Base-by-base conservation (phyloP, 2,797 vertebrate species). In the Falco columbarius region DNA sequence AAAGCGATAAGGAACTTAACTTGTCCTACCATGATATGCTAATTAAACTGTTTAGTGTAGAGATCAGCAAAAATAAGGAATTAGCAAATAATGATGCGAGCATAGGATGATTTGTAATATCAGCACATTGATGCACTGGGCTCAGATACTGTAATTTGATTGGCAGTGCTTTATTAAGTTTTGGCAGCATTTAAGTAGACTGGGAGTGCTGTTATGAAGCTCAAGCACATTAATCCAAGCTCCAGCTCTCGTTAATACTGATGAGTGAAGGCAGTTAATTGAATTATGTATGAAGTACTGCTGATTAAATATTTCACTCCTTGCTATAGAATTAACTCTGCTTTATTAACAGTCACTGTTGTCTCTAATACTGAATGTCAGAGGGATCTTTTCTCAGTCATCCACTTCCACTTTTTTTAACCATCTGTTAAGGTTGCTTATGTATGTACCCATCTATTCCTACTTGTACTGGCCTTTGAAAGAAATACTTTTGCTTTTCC, bases 261-360 rank as follows among this genome's bases (percentile, higher is more conserved):
- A 98, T 97, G 97, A 98, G 93, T 96, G 96, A 97, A 98, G 96
- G 96, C 97, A 98, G 97, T 97, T 98, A 98, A 98, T 98, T 98
- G 97, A 98, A 98, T 98, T 98, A 98, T 98, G 97, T 97, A 98
- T 98, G 98, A 98, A 98, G 97, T 96, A 81, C 93, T 95, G 96
- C 95, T 98, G 98, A 98, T 98, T 98, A 98, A 98, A 98, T 98
- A 98, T 98, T 98, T 98, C 96, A 96, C 95, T 98, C 91, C 95
- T 96, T 95, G 92, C 96, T 97, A 97, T 81, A 97, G 95, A 97
- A 98, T 98, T 97, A 97, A 90, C 94, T 97, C 89, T 94, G 97
- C 91, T 97, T 95, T 97, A 97, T 98, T 97, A 98, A 96, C 93
- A 97, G 89, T 66, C 95, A 97, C 96, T 89, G 95, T 96, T 98